phyloP scores from a whole-genome alignment of 2,113 vertebrate species.

The Illadopsis cleaveri region DNA sequence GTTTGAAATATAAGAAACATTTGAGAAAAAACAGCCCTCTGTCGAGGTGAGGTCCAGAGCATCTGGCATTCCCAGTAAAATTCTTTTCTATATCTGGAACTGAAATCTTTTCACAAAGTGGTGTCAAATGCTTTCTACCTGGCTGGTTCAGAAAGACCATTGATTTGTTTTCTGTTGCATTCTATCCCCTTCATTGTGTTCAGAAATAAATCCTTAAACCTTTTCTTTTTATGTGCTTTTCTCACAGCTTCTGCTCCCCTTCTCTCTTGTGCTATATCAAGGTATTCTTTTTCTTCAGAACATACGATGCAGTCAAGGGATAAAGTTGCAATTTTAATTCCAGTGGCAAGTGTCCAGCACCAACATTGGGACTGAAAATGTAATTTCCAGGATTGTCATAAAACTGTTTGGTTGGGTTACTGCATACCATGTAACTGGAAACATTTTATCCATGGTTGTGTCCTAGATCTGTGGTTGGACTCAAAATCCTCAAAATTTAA shows the following conservation, averaged over 20 bases:
- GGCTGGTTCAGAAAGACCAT: background rate
- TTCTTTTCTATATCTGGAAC: background rate
- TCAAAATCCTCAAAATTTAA: constrained; percentile 59
- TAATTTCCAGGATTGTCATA: constrained; percentile 25
- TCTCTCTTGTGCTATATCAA: background rate
- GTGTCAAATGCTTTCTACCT: background rate
- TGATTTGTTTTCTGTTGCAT: background rate
- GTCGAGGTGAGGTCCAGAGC: background rate
- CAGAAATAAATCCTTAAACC: background rate
- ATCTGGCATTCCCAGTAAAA: background rate
- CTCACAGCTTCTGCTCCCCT: background rate
- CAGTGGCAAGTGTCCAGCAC: constrained; percentile 40
- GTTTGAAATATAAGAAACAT: background rate
- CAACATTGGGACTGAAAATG: background rate
- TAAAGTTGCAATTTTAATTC: constrained; percentile 63
- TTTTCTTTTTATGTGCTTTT: background rate
- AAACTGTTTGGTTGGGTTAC: background rate
- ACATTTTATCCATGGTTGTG: constrained; percentile 33
- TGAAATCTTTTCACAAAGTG: background rate
- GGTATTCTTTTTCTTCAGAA: background rate
- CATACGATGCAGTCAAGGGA: constrained; percentile 40
- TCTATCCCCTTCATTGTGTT: background rate
- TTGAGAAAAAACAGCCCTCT: background rate
- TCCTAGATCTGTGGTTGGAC: constrained; percentile 13
- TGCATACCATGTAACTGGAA: constrained; percentile 48